Base-by-base conservation (phyloP, 2,888 invertebrate species). In the Trachelus troglodyta region DNA sequence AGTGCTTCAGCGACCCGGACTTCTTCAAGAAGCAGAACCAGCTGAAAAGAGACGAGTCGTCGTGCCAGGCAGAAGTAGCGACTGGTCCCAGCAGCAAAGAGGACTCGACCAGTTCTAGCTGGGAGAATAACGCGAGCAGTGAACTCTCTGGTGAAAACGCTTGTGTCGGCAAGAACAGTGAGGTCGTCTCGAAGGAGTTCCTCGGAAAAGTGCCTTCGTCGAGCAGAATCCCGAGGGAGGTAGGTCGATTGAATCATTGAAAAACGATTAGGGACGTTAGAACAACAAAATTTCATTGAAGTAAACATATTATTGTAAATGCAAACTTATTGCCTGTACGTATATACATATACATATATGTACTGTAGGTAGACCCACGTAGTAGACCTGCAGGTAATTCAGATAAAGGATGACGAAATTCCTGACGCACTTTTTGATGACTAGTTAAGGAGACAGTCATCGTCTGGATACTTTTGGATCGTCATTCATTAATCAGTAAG, bases 1-100 rank as follows among this genome's bases (percentile, higher is more conserved):
- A 88, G 82, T 90, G 88, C 79, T 85, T 85, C 84, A 87, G 86
- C 81, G 89, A 89, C 69, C 85, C 88, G 33, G 88, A 89, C 80
- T 87, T 87, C 80, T 84, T 86, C 77, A 80, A 78, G 69, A 71
- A 73, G 35, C 78, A 75, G 78, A 82, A 82, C 75, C 84, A 82
- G 69, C 85, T 71, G 71, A 71, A 71, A 71, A 71, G 71, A 71
- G 71, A 71, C 71, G 71, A 85, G 79, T 82, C 79, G 77, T 78
- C 78, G 77, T 77, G 77, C 77, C 84, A 79, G 79, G 84, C 85
- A 79, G 86, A 83, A 81, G 81, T 80, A 80, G 80, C 83, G 81
- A 73, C 40, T 73, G 80, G 79, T 77, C 76, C 34, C 35, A 34
- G 71, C 71, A 78, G 80, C 79, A 81, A 83, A 80, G 83, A 81